Conservation (phyloP, 2,888 invertebrate genomes). For the Lordiphosa fenestrarum region DNA sequence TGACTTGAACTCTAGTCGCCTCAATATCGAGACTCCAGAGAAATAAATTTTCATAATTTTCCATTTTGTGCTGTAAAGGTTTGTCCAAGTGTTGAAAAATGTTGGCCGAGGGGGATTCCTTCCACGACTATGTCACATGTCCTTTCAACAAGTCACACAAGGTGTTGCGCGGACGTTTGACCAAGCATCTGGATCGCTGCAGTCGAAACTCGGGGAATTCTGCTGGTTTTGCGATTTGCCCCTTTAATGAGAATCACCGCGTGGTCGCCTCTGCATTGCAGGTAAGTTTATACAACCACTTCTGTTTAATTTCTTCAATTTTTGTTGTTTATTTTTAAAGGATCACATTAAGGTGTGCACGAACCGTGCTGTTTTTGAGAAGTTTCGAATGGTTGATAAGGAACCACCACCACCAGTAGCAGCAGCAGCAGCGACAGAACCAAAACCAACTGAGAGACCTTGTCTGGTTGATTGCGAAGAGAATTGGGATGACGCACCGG, state of each 20-base stretch:
- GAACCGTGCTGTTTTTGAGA: not conserved
- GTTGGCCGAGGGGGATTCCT: constrained; percentile 3
- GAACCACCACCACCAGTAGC: too few species aligned
- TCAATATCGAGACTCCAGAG: too few species aligned
- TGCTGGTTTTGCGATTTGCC: constrained; percentile 10
- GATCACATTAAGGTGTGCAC: constrained; percentile 26
- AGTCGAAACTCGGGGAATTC: not conserved
- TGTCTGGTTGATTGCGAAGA: constrained; percentile 22
- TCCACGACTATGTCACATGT: constrained; percentile 31
- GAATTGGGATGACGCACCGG: constrained; percentile 38
- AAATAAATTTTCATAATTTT: not conserved
- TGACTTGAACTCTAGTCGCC: too few species aligned
- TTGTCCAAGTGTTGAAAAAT: not conserved
- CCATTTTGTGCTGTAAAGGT: too few species aligned
- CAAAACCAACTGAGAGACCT: too few species aligned
- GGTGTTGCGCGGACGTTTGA: constrained; percentile 25
- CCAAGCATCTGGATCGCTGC: constrained; percentile 31
- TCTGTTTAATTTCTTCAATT: not conserved
- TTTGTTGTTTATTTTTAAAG: constrained; percentile 7
- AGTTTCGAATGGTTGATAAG: not conserved
- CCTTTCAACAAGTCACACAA: constrained; percentile 29
- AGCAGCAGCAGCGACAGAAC: too few species aligned
- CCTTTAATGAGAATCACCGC: constrained; percentile 31
- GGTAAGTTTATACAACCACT: constrained; percentile 20
- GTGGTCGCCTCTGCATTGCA: not conserved